Evolutionary conservation across 2,113 vertebrate genomes (phyloP).

Genomic region (Sminthopsis crassicaudata): DNA sequence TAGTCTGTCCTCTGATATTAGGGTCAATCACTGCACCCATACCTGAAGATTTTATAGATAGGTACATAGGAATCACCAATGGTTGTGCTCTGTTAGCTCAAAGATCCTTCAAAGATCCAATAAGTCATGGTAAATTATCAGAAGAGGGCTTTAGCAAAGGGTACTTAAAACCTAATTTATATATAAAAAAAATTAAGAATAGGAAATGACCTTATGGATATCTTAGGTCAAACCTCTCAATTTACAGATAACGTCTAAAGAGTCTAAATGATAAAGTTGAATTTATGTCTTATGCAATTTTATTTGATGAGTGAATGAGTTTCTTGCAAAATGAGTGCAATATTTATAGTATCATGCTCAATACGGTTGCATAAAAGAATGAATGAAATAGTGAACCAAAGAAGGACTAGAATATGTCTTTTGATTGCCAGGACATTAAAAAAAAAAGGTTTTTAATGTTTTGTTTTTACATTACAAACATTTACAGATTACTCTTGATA

Average conservation of each 20-base stretch:
- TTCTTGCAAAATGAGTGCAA: not conserved
- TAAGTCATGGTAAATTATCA: not conserved
- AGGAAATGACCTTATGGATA: not conserved
- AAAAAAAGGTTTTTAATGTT: not conserved
- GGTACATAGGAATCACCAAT: not conserved
- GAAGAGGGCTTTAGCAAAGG: not conserved
- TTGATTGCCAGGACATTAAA: not conserved
- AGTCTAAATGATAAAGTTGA: not conserved
- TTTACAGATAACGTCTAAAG: not conserved
- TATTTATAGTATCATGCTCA: not conserved
- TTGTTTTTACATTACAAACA: not conserved
- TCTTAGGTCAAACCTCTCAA: not conserved
- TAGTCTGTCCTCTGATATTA: not conserved
- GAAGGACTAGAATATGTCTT: not conserved
- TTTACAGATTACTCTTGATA: not conserved
- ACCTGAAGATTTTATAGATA: not conserved
- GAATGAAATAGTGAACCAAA: not conserved
- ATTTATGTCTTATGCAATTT: not conserved
- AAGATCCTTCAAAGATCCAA: not conserved
- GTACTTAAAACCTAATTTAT: not conserved
- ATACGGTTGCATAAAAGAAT: not conserved
- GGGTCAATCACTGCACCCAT: not conserved
- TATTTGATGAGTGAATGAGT: not conserved
- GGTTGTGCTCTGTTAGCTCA: not conserved
- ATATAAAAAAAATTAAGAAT: not conserved